A percentile compares a stretch with the other conserved stretches of the same genome.
Conservation (phyloP, 2,113 vertebrate species). For the Mola mola region DNA sequence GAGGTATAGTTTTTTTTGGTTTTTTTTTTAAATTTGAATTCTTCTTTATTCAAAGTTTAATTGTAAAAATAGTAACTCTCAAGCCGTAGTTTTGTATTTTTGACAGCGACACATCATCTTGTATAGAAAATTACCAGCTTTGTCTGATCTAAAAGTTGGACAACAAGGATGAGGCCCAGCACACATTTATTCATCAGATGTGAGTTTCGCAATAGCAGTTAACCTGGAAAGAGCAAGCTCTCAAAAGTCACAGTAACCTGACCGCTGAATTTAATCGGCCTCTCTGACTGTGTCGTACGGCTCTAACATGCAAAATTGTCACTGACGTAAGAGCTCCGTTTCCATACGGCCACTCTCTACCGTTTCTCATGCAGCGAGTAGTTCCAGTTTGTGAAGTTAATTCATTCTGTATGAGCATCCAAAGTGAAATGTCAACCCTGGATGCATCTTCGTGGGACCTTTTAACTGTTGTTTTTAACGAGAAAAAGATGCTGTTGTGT, state of each 20-base stretch:
- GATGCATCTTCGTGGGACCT: conserved; percentile 24
- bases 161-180: background rate
- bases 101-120: no score
- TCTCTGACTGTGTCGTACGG: no score
- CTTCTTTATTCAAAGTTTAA: no score
- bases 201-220: conserved; percentile 2
- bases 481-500: conserved; percentile 22
- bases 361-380: conserved; percentile 1
- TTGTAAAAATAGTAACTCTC: no score
- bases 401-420: conserved; percentile 11
- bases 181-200: conserved; percentile 3
- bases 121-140: background rate
- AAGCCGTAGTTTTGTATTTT: no score
- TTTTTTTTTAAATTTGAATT: background rate
- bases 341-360: background rate
- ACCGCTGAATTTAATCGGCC: no score
- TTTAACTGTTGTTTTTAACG: conserved; percentile 28
- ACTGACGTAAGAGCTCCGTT: background rate
- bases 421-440: conserved; percentile 32
- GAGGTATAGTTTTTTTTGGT: no score
- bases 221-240: no score
- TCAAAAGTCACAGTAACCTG: no score
- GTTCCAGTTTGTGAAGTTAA: conserved; percentile 21
- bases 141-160: background rate
- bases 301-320: conserved; percentile 25